Evolutionary conservation across 2,797 vertebrate genomes (phyloP).

Genomic region (Emydoidea blandingii): DNA sequence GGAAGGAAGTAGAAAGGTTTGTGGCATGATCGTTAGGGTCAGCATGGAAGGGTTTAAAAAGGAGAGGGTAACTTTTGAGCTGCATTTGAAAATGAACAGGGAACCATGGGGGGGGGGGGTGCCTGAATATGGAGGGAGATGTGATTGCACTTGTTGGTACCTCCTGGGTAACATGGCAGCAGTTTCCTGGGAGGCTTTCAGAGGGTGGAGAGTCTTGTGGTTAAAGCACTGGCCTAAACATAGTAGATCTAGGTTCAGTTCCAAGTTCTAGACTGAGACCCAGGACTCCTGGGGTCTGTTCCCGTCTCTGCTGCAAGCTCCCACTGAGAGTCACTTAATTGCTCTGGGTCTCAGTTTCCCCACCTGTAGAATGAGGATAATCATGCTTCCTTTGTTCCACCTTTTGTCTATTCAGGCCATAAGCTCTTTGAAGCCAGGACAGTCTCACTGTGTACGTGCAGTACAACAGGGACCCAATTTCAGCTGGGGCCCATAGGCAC

Average conservation of each 20-base stretch:
- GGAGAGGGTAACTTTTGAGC: background rate
- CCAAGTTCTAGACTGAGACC: background rate
- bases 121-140: background rate
- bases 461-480: background rate
- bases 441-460: background rate
- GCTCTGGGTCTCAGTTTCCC: background rate
- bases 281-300: background rate
- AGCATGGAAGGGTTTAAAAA: background rate
- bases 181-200: background rate
- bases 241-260: background rate
- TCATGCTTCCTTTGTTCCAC: background rate
- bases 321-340: background rate
- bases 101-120: background rate
- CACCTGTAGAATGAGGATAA: background rate
- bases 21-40: too few species aligned
- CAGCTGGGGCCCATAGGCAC: background rate
- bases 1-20: rapidly evolving
- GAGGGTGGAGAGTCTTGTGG: background rate
- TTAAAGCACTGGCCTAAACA: background rate
- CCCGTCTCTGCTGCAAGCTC: background rate
- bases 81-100: rapidly evolving
- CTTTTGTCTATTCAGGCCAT: background rate
- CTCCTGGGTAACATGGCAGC: background rate
- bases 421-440: background rate
- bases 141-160: background rate